These are phyloP conservation scores for Trisateles emortualis DNA, from an alignment of 2,888 invertebrate genomes.

Conservation along the genomic window DNA sequence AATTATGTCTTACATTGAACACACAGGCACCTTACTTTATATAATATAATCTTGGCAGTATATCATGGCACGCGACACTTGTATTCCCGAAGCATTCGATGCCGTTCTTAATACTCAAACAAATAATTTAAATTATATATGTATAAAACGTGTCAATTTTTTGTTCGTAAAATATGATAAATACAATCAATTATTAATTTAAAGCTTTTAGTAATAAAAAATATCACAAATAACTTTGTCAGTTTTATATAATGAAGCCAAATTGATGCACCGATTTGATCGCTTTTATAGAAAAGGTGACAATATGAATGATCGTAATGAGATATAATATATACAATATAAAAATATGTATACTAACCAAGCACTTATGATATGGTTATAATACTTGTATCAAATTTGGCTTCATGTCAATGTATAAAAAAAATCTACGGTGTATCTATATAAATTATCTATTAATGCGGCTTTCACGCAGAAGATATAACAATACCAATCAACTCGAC, in stretches of 20 bases:
- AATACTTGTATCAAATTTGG: conserved; percentile 40
- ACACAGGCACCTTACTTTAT: conserved; percentile 83
- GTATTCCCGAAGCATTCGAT: conserved; percentile 52
- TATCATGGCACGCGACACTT: conserved; percentile 74
- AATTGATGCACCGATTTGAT: conserved; percentile 46
- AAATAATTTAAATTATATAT: conserved; percentile 40
- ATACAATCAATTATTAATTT: conserved; percentile 58
- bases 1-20: conserved; percentile 73
- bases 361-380: conserved; percentile 15
- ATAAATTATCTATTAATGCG: conserved; percentile 20
- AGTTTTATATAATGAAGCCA: conserved; percentile 51
- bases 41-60: conserved; percentile 76
- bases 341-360: conserved; percentile 32
- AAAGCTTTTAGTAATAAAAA: conserved; percentile 66
- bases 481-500: background rate
- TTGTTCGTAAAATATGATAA: conserved; percentile 52
- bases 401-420: conserved; percentile 44
- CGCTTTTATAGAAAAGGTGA: background rate
- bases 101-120: conserved; percentile 38
- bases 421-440: conserved; percentile 33
- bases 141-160: conserved; percentile 44
- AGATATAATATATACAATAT: conserved; percentile 33
- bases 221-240: conserved; percentile 73
- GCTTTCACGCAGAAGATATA: background rate
- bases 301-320: conserved; percentile 1